A percentile compares a stretch with the other conserved stretches of the same genome.
phyloP scores from a whole-genome alignment of 2,113 vertebrate genomes.

The Pavo muticus region DNA sequence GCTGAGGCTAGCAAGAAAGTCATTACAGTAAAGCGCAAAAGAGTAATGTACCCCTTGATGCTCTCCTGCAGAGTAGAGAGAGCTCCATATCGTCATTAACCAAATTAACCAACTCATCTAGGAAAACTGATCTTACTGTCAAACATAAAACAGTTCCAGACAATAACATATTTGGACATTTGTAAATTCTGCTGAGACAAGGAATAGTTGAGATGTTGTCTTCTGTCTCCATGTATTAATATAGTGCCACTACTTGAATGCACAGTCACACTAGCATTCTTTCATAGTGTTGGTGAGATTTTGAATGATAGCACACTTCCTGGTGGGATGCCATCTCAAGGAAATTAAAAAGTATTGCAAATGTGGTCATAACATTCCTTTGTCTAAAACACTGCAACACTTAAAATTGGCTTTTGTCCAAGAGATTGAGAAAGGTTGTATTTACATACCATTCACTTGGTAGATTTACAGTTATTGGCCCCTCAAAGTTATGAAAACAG shows the following conservation, averaged over 20 bases:
- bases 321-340: not conserved
- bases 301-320: not conserved
- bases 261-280: not conserved
- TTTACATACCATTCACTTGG: not conserved
- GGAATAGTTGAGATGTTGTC: not conserved
- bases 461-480: not conserved
- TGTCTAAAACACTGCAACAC: not conserved
- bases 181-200: not conserved
- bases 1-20: not conserved
- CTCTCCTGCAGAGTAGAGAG: not conserved
- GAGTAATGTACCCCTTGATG: fast-evolving
- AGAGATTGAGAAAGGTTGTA: not conserved
- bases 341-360: not conserved
- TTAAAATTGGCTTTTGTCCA: not conserved
- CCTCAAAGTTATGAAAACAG: not conserved
- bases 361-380: not conserved
- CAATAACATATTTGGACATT: not conserved
- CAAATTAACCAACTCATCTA: not conserved
- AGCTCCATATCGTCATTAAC: not conserved
- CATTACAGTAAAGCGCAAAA: not conserved
- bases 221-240: not conserved
- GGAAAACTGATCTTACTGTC: not conserved
- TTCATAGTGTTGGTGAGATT: not conserved
- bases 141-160: not conserved
- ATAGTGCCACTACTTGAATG: not conserved